phyloP scores from a whole-genome alignment of 2,113 vertebrate genomes.

The Nibea albiflora region DNA sequence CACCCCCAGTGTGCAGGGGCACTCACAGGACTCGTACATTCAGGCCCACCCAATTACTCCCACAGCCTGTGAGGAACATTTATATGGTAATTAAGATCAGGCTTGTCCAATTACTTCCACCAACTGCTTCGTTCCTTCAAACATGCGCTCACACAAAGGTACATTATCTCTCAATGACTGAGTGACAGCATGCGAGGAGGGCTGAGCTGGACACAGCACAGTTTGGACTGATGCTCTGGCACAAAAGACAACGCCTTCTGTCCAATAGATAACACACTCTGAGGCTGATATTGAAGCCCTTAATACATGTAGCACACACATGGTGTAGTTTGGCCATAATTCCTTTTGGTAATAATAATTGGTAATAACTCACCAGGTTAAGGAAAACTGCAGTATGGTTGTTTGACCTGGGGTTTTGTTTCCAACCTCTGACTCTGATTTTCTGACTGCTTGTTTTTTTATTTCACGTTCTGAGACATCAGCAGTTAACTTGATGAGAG shows the following conservation, averaged over 20 bases:
- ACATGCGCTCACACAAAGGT: constrained; percentile 5
- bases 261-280: neutral
- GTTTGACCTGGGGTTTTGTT: neutral
- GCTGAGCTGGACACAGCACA: neutral
- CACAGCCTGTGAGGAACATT: neutral
- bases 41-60: constrained; percentile 1
- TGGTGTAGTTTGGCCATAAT: no score
- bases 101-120: neutral
- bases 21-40: neutral
- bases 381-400: no score
- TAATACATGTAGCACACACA: no score
- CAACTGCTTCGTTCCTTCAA: neutral
- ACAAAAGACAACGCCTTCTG: neutral
- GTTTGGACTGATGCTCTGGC: neutral
- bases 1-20: neutral
- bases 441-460: neutral
- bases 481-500: no score
- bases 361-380: no score
- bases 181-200: neutral
- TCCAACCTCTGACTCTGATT: no score
- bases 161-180: neutral
- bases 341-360: no score
- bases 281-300: no score
- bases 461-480: neutral
- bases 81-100: constrained; percentile 20